Percentiles rank a stretch among this genome's conserved stretches.
Conservation (phyloP, 2,888 invertebrate species). For the Callyntrura sp. region DNA sequence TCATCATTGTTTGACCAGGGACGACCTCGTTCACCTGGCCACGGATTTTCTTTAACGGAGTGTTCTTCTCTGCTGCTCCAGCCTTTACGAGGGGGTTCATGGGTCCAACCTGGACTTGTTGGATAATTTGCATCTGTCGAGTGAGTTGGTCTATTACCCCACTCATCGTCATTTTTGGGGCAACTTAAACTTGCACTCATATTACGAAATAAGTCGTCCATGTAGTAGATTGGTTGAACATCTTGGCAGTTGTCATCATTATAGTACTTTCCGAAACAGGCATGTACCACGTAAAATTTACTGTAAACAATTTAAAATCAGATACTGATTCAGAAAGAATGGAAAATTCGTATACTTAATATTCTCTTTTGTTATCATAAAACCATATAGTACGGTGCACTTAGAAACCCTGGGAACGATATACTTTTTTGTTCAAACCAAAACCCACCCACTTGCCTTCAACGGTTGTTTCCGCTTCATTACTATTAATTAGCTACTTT, state of each 20-base stretch:
- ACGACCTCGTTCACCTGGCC: slow-evolving; percentile 61
- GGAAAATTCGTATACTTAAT: too few species aligned
- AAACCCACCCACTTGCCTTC: too few species aligned
- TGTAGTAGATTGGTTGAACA: slow-evolving; percentile 70
- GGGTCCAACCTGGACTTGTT: slow-evolving; percentile 36
- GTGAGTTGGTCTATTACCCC: slow-evolving; percentile 24
- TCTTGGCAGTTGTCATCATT: slow-evolving; percentile 74
- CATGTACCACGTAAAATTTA: slow-evolving; percentile 75
- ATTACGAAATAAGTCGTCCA: slow-evolving; percentile 76
- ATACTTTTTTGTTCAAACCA: too few species aligned
- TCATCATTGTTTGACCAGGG: slow-evolving; percentile 34
- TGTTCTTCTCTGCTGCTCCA: slow-evolving; percentile 62
- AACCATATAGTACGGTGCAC: too few species aligned
- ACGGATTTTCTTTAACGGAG: slow-evolving; percentile 61
- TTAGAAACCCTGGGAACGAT: too few species aligned
- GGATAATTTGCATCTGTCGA: not conserved
- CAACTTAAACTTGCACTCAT: slow-evolving; percentile 67
- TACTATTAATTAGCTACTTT: too few species aligned
- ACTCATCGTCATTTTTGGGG: slow-evolving; percentile 60
- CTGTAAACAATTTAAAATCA: too few species aligned
- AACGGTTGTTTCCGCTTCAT: too few species aligned
- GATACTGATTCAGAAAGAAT: too few species aligned
- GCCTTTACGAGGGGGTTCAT: slow-evolving; percentile 35
- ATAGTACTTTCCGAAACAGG: slow-evolving; percentile 77
- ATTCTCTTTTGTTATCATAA: too few species aligned